Evolutionary conservation across 2,888 invertebrate genomes (phyloP).

Genomic region (Chaitophorus viminalis): DNA sequence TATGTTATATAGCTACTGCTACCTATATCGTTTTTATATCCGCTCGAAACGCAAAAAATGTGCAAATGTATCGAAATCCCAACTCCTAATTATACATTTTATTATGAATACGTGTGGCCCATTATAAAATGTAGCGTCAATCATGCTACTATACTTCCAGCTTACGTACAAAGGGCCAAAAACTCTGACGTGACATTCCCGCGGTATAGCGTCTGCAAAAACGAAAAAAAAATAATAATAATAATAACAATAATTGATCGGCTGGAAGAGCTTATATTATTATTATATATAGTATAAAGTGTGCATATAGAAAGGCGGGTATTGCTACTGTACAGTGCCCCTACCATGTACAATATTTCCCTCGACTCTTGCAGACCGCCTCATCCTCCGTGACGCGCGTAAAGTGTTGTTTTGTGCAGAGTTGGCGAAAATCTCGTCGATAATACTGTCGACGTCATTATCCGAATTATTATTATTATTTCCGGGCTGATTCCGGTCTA

Average conservation of each 20-base stretch:
- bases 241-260: neutral
- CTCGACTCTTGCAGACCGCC: neutral
- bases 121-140: neutral
- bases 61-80: neutral
- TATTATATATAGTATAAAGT: neutral
- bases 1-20: too few species aligned
- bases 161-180: too few species aligned
- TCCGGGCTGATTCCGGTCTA: neutral
- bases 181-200: too few species aligned
- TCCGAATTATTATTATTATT: conserved; percentile 14
- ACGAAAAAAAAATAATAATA: neutral
- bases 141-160: too few species aligned
- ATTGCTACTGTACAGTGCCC: neutral
- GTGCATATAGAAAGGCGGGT: neutral
- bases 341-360: neutral
- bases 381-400: neutral
- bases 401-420: conserved; percentile 1
- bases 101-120: neutral
- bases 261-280: neutral
- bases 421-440: neutral
- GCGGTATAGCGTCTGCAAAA: neutral
- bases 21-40: too few species aligned
- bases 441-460: neutral
- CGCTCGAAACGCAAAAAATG: too few species aligned
- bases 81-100: neutral